Evolutionary conservation across 2,113 vertebrate species (phyloP).

Genomic region (Tachuris rubrigastra): DNA sequence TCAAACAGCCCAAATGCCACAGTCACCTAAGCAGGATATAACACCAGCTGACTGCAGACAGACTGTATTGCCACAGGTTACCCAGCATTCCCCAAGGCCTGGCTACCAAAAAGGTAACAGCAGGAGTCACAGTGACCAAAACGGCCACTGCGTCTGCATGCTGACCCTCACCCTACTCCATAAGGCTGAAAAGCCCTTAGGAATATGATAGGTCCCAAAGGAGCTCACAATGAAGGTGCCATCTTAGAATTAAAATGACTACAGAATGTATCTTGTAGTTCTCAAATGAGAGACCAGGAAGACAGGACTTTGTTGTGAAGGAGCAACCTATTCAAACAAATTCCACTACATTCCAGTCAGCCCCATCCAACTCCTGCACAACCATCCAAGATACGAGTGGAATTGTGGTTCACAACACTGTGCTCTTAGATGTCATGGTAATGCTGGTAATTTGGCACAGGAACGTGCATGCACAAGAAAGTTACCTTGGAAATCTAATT

Average conservation of each 20-base stretch:
- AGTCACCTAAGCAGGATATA: neutral
- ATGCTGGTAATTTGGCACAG: neutral
- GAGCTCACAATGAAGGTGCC: neutral
- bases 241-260: neutral
- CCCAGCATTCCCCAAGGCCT: neutral
- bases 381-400: neutral
- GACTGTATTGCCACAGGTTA: neutral
- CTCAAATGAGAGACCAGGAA: neutral
- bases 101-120: neutral
- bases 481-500: neutral
- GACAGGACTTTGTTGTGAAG: neutral
- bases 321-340: neutral
- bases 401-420: neutral
- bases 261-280: rapidly evolving
- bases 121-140: neutral
- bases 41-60: neutral
- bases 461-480: neutral
- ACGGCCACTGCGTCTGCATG: neutral
- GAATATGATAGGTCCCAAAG: neutral
- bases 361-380: neutral
- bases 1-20: neutral
- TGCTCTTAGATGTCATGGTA: neutral
- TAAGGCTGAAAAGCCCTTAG: neutral
- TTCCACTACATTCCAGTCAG: neutral
- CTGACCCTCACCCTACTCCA: neutral